Percentiles rank a stretch among this genome's conserved stretches.
Evolutionary conservation across 2,113 vertebrate species (phyloP).

Genomic region (Eulemur rufifrons): DNA sequence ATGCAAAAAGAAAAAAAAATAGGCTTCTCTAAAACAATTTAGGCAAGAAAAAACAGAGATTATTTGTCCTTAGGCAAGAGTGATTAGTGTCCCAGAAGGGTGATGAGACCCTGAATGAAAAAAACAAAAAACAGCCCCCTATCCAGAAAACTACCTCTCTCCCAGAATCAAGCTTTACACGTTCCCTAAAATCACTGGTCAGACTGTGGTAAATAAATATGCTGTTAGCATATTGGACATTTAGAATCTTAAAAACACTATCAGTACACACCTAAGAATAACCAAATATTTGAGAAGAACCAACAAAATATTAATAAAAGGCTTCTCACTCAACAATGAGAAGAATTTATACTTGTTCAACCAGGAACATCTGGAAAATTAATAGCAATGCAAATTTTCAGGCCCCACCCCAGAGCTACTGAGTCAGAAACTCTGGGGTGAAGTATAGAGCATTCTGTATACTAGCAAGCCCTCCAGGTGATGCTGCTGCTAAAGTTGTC

Average conservation of each 20-base stretch:
- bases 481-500: background rate
- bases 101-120: background rate
- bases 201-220: background rate
- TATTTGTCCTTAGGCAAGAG: background rate
- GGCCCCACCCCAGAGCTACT: background rate
- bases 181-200: background rate
- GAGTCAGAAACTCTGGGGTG: background rate
- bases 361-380: background rate
- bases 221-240: background rate
- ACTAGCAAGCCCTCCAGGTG: background rate
- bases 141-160: background rate
- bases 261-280: background rate
- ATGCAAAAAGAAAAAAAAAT: background rate
- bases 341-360: background rate
- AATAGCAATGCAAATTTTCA: background rate
- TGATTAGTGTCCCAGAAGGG: background rate
- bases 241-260: background rate
- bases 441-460: too few relatives aligned
- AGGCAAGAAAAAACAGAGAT: background rate
- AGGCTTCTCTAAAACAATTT: background rate
- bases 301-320: background rate
- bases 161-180: background rate
- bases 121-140: background rate
- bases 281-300: background rate
- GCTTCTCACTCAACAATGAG: background rate